Evolutionary conservation across 2,888 invertebrate species (phyloP).

Genomic region (Machimus rusticus): DNA sequence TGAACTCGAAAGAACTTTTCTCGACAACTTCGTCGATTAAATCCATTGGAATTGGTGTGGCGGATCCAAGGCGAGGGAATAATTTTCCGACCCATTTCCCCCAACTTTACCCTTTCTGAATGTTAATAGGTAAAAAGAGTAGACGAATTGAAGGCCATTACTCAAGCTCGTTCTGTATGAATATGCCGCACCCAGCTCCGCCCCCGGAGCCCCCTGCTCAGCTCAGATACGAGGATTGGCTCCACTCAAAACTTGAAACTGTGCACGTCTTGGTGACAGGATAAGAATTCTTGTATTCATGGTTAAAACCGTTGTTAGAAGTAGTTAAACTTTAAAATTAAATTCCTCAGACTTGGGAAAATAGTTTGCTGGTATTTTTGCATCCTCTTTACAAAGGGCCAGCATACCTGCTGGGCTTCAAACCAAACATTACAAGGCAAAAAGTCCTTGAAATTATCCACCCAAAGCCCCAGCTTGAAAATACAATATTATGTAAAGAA

Average conservation of each 20-base stretch:
- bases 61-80: background rate
- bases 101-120: background rate
- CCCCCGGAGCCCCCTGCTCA: background rate
- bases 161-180: background rate
- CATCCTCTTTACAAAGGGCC: background rate
- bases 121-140: background rate
- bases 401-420: background rate
- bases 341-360: background rate
- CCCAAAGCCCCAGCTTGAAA: background rate
- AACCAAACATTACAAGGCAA: background rate
- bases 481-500: background rate
- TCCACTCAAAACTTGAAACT: background rate
- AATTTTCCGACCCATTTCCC: background rate
- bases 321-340: slow-evolving; percentile 36
- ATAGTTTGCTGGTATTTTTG: background rate
- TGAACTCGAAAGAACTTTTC: background rate
- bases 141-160: background rate
- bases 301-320: background rate
- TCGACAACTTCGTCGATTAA: background rate
- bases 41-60: background rate
- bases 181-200: background rate
- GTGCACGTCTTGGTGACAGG: background rate
- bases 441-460: background rate
- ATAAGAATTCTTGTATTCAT: slow-evolving; percentile 31
- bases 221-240: background rate